Percentiles rank a stretch among this genome's conserved stretches.
Evolutionary conservation across 2,888 invertebrate genomes (phyloP).

Genomic region (Ennomos fuscantarius): DNA sequence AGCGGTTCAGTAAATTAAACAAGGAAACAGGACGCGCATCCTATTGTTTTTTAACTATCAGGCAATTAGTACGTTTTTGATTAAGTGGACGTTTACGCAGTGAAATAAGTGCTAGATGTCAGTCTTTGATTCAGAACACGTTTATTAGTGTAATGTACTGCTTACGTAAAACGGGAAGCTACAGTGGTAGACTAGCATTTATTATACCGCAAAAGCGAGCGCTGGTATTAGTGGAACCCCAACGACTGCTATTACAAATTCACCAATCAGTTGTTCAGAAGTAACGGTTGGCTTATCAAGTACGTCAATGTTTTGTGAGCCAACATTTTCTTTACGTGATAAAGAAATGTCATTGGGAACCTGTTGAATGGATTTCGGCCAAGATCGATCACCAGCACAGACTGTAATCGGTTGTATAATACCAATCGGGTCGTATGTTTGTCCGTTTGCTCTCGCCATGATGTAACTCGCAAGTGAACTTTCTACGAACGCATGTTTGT

Average conservation of each 20-base stretch:
- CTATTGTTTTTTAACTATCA: conserved; percentile 21
- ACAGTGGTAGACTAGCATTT: no score
- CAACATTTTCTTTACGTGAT: no score
- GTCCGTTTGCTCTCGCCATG: conserved; percentile 43
- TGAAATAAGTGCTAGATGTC: background rate
- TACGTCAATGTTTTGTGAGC: background rate
- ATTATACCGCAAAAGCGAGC: no score
- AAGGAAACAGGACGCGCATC: conserved; percentile 33
- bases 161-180: no score
- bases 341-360: no score
- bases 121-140: conserved; percentile 7
- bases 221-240: no score
- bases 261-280: no score
- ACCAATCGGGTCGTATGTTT: conserved; percentile 44
- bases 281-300: background rate
- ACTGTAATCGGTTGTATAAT: conserved; percentile 50
- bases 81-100: conserved; percentile 1
- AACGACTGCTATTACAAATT: no score
- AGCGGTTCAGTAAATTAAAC: conserved; percentile 17
- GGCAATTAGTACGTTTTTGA: conserved; percentile 19
- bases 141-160: background rate
- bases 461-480: conserved; percentile 44
- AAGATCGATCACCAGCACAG: no score
- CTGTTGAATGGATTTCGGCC: no score
- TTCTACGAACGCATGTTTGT: conserved; percentile 42